Conservation (phyloP, 2,797 vertebrate genomes). For the Gastrophryne carolinensis region DNA sequence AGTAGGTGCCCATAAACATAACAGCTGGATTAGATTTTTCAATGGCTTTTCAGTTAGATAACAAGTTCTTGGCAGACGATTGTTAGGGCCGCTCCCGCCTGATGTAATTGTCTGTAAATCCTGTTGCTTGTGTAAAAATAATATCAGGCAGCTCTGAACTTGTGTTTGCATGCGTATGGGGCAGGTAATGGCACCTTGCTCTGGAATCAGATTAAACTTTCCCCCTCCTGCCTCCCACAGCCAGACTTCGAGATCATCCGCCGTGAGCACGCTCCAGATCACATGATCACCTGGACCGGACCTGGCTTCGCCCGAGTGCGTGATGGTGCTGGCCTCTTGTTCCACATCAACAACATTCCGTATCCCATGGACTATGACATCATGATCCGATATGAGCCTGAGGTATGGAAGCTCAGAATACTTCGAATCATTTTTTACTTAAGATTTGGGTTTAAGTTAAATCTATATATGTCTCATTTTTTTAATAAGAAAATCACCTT, state of each 20-base stretch:
- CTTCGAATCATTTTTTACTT: no score
- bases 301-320: slow-evolving; percentile 78
- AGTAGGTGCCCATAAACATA: no score
- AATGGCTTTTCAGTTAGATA: neutral
- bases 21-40: no score
- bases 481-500: no score
- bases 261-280: slow-evolving; percentile 61
- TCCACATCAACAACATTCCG: slow-evolving; percentile 76
- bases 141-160: slow-evolving; percentile 9
- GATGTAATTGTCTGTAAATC: slow-evolving; percentile 22
- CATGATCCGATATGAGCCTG: slow-evolving; percentile 81
- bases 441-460: no score
- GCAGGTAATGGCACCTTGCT: neutral
- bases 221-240: slow-evolving; percentile 59
- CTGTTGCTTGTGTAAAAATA: slow-evolving; percentile 1
- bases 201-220: neutral
- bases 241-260: slow-evolving; percentile 69
- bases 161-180: neutral
- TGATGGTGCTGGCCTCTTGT: slow-evolving; percentile 81
- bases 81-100: neutral
- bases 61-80: neutral
- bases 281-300: slow-evolving; percentile 79
- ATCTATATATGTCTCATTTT: no score
- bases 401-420: slow-evolving; percentile 72
- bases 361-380: slow-evolving; percentile 85